phyloP scores from a whole-genome alignment of 2,888 invertebrate species.

The Diplolepis rosae region DNA sequence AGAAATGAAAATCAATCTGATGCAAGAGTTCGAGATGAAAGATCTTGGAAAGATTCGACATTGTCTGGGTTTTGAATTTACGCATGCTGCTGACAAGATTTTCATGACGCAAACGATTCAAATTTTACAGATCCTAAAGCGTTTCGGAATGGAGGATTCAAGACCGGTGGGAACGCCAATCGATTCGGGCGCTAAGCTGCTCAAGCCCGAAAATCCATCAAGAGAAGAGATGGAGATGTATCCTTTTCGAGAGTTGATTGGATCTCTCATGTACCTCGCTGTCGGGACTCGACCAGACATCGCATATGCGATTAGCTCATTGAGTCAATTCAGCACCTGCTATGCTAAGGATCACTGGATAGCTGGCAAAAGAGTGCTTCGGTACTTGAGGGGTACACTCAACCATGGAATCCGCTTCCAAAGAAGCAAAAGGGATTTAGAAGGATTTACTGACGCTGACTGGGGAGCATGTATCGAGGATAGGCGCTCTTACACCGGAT shows the following conservation, averaged over 20 bases:
- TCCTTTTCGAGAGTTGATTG: slow-evolving; percentile 15
- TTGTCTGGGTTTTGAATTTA: too few species aligned
- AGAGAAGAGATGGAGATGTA: not conserved
- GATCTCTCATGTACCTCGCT: slow-evolving; percentile 15
- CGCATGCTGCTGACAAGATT: too few species aligned
- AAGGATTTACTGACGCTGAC: slow-evolving; percentile 20
- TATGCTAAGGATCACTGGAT: slow-evolving; percentile 16
- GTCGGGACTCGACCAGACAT: slow-evolving; percentile 11
- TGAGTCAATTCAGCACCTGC: slow-evolving; percentile 18
- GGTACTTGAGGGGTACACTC: not conserved
- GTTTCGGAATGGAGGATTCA: slow-evolving; percentile 2
- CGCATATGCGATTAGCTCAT: not conserved
- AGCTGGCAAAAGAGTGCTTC: slow-evolving; percentile 11
- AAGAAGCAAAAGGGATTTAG: not conserved
- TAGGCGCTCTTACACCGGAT: slow-evolving; percentile 20
- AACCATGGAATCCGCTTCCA: not conserved
- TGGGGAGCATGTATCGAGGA: slow-evolving; percentile 1
- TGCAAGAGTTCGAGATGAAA: too few species aligned
- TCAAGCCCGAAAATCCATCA: not conserved
- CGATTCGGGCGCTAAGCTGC: not conserved
- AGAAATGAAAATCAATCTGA: not conserved
- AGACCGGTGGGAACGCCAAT: not conserved
- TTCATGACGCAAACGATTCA: too few species aligned
- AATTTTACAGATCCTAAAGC: not conserved
- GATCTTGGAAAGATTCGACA: too few species aligned